Evolutionary conservation across 2,888 invertebrate species (phyloP), one percentile per base, ranked within the genome.

Genomic region (Drosophila neonasuta): DNA sequence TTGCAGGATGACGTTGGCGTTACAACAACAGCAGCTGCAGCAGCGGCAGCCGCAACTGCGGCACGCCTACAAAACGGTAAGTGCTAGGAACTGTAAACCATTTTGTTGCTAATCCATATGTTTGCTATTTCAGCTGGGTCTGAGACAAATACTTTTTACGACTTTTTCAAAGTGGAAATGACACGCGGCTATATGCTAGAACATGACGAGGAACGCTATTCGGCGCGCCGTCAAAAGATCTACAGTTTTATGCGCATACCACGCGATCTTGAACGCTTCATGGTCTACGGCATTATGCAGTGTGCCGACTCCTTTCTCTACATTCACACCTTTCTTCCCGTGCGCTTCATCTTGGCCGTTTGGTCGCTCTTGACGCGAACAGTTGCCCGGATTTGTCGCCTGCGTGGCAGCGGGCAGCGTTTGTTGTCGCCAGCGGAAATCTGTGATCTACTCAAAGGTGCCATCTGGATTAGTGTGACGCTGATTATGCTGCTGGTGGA

Each of bases 181-280:
- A 97, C 97, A 6, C 93, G 98, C 81, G 97, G 97, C 13, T 99
- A 99, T 92, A 93, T 96, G 74, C 91, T 99, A 61, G 98, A 99
- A 91, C 95, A 99, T 90, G 99, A 99, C 87, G 97, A 98, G 90
- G 97, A 97, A 88, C 94, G 97, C 54, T 99, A 97, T 91, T 96
- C 97, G 24, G 98, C 98, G 2, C 94, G 98, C 74, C 92, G 99
- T 65, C 97, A 99, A 89, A 97, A 98, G 92, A 97, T 99, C 48
- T 99, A 99, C 90, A 97, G 97, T 0, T 99, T 99, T 89, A 96
- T 99, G 92, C 96, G 96, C 92, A 97, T 99, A 89, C 97, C 99
- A 2, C 93, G 95, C 82, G 97, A 99, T 91, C 93, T 97, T 41
- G 97, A 97, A 88, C 96, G 96, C 86, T 98, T 98, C 88, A 96